Base-by-base conservation (phyloP, 2,797 vertebrate species). In the Gallinago nigripennis region DNA sequence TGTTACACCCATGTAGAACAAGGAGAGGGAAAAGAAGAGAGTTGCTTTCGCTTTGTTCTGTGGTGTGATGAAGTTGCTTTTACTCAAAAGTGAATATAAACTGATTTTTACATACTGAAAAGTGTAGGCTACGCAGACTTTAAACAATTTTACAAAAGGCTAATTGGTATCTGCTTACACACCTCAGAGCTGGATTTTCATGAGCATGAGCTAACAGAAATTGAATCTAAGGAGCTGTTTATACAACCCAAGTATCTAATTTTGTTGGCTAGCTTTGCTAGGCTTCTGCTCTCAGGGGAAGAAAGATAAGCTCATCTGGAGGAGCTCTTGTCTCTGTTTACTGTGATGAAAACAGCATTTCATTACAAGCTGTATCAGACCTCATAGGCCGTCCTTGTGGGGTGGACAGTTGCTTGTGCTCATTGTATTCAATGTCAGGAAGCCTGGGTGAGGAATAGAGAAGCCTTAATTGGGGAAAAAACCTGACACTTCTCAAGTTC, bases 261-360 rank as follows among this genome's bases (percentile, higher is more conserved):
- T 81, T 78, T 88, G 35, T 82, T 96, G 94, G 86, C 90, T 66
- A 35, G 53, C 41, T 83, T 94, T 90, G 31, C 73, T 88, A 43
- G 39, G 48, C 43, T 78, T 70, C 83, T 86, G 57, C 77, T 92
- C 86, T 75, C 6, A 0, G 57, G 57, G 84, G 72, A 83, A 91
- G n/a, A 83, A 73, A 83, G 76, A 91, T 68, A 83, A 90, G 57
- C 53, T 93, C 90, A 78, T 86, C 86, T 86, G 72, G 82, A 94
- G 80, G 57, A 94, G 21, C 39, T 86, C 69, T 56, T 82, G 53
- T 81, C 66, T 92, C 61, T 85, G 24, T 78, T 82, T 88, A 66
- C 81, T 83, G 57, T 90, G 69, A 28, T 71, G 30, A 92, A 90
- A 91, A 68, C 35, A 87, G n/a, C 76, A 33, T 90, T 88, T 91